phyloP scores from a whole-genome alignment of 2,797 vertebrate genomes.

The Alfaro cultratus region DNA sequence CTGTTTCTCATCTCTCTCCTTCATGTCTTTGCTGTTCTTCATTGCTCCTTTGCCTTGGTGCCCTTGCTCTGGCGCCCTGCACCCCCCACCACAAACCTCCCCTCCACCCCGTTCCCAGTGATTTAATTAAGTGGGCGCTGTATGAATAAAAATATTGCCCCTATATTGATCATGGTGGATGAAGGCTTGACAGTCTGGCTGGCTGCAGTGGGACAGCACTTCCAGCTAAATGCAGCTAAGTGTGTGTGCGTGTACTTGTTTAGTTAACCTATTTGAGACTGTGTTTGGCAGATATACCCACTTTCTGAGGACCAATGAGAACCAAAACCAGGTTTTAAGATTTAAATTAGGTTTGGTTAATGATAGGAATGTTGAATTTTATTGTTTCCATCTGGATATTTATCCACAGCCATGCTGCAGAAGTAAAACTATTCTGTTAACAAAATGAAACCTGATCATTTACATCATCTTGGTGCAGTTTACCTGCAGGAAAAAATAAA shows the following conservation, averaged over 20 bases:
- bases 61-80: conserved; percentile 63
- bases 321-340: too few relatives aligned
- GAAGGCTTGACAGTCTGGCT: conserved; percentile 61
- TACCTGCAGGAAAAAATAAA: too few relatives aligned
- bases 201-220: conserved; percentile 52
- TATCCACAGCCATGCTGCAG: too few relatives aligned
- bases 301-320: too few relatives aligned
- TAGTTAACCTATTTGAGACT: too few relatives aligned
- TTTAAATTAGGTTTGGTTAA: too few relatives aligned
- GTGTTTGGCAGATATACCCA: too few relatives aligned
- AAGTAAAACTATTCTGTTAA: too few relatives aligned
- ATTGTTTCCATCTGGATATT: too few relatives aligned
- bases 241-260: background rate
- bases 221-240: conserved; percentile 45
- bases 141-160: conserved; percentile 98
- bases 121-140: conserved; percentile 96
- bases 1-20: conserved; percentile 21
- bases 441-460: too few relatives aligned
- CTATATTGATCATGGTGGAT: conserved; percentile 91
- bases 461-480: too few relatives aligned
- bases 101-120: conserved; percentile 82
- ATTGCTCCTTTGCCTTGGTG: conserved; percentile 64
- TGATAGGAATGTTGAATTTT: too few relatives aligned
- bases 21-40: conserved; percentile 61
- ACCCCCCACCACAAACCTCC: conserved; percentile 39